A percentile compares a stretch with the other conserved stretches of the same genome.
Conservation (phyloP, 1,140 invertebrate genomes). For the Zaprionus africanus region DNA sequence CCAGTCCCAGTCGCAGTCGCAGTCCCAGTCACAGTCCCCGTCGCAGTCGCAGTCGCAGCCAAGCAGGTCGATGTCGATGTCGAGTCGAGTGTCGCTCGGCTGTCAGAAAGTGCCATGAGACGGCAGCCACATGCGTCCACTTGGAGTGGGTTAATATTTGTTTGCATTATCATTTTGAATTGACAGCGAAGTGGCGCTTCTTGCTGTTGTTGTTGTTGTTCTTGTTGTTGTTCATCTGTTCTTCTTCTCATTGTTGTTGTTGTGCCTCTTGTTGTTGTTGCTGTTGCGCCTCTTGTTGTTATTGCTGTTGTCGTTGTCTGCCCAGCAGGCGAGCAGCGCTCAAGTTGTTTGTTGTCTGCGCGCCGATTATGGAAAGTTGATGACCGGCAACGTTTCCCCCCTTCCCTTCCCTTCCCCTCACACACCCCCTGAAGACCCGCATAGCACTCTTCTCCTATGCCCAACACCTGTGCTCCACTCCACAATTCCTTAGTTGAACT, state of each 20-base stretch:
- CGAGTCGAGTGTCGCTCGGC: constrained; percentile 76
- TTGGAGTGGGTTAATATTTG: constrained; percentile 84
- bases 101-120: constrained; percentile 82
- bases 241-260: constrained; percentile 2
- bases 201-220: constrained; percentile 65
- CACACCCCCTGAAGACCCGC: background rate
- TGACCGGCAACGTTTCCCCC: constrained; percentile 52
- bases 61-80: constrained; percentile 54
- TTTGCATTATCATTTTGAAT: constrained; percentile 84
- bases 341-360: constrained; percentile 81
- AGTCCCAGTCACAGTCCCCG: constrained; percentile 18
- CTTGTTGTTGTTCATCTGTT: constrained; percentile 20
- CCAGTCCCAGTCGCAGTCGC: constrained; percentile 6
- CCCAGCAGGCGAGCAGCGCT: constrained; percentile 65
- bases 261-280: constrained; percentile 57
- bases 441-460: background rate
- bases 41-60: constrained; percentile 12
- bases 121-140: constrained; percentile 79
- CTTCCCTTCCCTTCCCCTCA: background rate
- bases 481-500: constrained; percentile 9
- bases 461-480: background rate
- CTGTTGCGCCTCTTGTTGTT: constrained; percentile 24
- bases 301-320: constrained; percentile 26
- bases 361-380: constrained; percentile 81
- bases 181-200: constrained; percentile 84